Evolutionary conservation across 1,140 invertebrate genomes (phyloP).

Genomic region (Bombus fervidus): DNA sequence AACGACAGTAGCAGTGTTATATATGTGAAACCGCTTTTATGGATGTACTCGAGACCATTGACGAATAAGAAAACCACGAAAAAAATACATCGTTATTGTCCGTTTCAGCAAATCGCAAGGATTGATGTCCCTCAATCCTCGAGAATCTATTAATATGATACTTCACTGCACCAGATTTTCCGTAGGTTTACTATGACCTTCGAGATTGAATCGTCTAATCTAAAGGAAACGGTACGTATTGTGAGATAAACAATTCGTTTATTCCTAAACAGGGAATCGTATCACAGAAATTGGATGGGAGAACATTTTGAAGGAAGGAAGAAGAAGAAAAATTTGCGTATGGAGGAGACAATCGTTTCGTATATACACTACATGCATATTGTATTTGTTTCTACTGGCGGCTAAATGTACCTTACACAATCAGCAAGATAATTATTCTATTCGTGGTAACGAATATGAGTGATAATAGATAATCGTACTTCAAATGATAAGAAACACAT

Average conservation of each 20-base stretch:
- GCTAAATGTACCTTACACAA: background rate
- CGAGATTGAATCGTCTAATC: background rate
- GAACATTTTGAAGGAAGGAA: background rate
- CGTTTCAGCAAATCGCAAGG: background rate
- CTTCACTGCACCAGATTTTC: constrained; percentile 12
- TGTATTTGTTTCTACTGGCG: background rate
- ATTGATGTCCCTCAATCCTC: constrained; percentile 5
- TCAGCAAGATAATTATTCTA: background rate
- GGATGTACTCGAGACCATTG: constrained; percentile 23
- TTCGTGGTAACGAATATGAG: background rate
- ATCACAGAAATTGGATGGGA: too few relatives aligned
- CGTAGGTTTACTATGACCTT: background rate
- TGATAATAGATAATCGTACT: background rate
- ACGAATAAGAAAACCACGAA: constrained; percentile 8
- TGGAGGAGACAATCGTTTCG: constrained; percentile 17
- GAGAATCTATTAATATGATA: constrained; percentile 7
- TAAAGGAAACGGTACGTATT: background rate
- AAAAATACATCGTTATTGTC: background rate
- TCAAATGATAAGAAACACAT: background rate
- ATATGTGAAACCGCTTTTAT: constrained; percentile 39
- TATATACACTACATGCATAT: background rate
- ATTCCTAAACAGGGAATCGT: background rate
- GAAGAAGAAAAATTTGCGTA: background rate
- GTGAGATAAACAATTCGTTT: background rate
- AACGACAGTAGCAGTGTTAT: constrained; percentile 32